Evolutionary conservation across 2,888 invertebrate genomes (phyloP), one percentile per base, ranked within the genome.

Genomic region (Cephus spinipes): DNA sequence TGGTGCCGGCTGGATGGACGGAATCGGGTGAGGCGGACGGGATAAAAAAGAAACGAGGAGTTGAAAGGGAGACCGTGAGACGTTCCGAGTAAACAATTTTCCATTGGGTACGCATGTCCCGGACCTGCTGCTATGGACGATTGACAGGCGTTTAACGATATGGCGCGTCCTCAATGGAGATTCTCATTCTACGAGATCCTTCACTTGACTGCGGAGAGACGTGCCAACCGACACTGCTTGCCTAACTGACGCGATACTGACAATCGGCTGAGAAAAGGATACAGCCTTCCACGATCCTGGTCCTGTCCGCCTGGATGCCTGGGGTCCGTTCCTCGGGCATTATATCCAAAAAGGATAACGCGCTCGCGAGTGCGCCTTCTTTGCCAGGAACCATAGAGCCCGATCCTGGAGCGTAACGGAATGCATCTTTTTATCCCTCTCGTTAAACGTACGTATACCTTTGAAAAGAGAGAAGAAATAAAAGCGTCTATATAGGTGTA

Each of bases 111-210:
- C 76, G 79, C 77, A 80, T 77, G 81, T 77, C 80, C 80, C 78
- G 74, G 35, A 40, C 32, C 30, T 73, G 31, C 33, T 40, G 55
- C 76, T 68, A 40, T 40, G 15, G 73, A 69, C 79, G 78, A 83
- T 82, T 81, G 85, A 84, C 86, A 83, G 82, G 74, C 84, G 83
- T 83, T 87, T 83, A 84, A 84, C 84, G 82, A 84, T 76, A 80
- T 81, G 80, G 80, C 83, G 78, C 81, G 76, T 76, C 40, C 78
- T 77, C 81, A 78, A 79, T 77, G 55, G 68, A 77, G 77, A 76
- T 74, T 30, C 73, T 35, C 30, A 35, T 12, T 31, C 34, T 68
- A 12, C 30, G 30, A 69, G 69, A 69, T 32, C 31, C n/a, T 69
- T 69, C 69, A 69, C 69, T 69, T 32, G 30, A 12, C 69, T 69